Evolutionary conservation across 2,113 vertebrate species (phyloP).

Genomic region (Podilymbus podiceps): DNA sequence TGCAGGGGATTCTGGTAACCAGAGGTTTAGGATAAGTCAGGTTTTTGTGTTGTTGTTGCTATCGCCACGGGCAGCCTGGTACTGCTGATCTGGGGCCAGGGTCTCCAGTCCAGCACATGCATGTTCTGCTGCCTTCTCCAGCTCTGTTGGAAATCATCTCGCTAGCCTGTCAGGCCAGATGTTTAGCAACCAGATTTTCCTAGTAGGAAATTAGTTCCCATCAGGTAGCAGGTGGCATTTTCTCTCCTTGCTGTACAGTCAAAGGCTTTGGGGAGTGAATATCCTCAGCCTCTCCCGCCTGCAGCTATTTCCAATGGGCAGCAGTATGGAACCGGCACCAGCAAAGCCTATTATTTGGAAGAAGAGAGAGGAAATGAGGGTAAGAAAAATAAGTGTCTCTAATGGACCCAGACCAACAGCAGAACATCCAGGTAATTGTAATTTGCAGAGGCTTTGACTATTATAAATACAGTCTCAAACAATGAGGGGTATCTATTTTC

Average conservation of each 20-base stretch:
- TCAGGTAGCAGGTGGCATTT: conserved; percentile 45
- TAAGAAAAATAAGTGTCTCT: conserved; percentile 23
- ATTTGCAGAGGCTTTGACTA: background rate
- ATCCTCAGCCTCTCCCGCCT: background rate
- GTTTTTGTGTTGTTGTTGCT: background rate
- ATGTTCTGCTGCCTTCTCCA: background rate
- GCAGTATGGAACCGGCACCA: background rate
- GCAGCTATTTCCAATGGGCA: conserved; percentile 18
- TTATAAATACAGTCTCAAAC: background rate
- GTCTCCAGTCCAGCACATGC: background rate
- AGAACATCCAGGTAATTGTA: background rate
- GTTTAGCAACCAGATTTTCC: conserved; percentile 41
- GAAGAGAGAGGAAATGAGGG: conserved; percentile 7
- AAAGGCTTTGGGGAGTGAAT: background rate
- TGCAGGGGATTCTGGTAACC: background rate
- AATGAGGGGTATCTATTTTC: background rate
- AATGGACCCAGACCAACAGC: background rate
- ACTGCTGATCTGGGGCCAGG: conserved; percentile 16
- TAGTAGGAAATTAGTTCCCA: conserved; percentile 21
- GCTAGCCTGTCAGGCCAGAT: conserved; percentile 2
- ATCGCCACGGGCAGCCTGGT: background rate
- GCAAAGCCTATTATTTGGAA: conserved; percentile 13
- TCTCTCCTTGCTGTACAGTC: background rate
- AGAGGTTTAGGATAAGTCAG: background rate
- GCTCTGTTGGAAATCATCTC: conserved; percentile 27